These are phyloP conservation scores for Hexactinellida sp. DNA, from an alignment of 37 sponge, comb jelly and placozoan species.

Conservation along the genomic window DNA sequence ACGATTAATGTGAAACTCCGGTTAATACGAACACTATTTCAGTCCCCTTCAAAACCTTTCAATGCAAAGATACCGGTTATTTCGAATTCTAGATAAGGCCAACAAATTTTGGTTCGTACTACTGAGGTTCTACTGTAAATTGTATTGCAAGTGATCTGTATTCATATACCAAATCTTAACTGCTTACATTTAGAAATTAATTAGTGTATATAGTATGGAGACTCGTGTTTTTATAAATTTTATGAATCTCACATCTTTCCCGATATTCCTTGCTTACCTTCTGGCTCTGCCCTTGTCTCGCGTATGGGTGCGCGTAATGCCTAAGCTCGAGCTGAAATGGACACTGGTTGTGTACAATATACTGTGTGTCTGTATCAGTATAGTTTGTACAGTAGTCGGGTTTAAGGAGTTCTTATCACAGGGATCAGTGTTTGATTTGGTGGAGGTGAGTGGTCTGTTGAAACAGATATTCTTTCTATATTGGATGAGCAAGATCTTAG, in stretches of 20 bases:
- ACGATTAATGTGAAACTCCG: no score
- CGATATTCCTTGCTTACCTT: slow-evolving; percentile 34
- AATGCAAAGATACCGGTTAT: no score
- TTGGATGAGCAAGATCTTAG: slow-evolving; percentile 42
- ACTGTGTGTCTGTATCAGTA: slow-evolving; percentile 33
- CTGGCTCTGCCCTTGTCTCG: slow-evolving; percentile 18
- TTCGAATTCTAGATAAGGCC: no score
- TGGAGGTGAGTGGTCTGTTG: background rate
- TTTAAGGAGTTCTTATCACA: slow-evolving; percentile 20
- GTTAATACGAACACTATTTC: no score
- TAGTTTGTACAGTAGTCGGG: slow-evolving; percentile 19
- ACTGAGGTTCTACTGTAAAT: no score
- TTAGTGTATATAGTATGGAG: background rate
- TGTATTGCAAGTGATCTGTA: no score
- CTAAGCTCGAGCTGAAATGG: slow-evolving; percentile 24
- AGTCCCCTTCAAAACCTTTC: no score
- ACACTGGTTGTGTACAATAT: slow-evolving; percentile 46
- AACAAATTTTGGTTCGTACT: no score
- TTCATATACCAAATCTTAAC: no score
- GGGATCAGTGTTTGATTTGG: background rate
- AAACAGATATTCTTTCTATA: slow-evolving; percentile 33
- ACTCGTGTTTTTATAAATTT: slow-evolving; percentile 15
- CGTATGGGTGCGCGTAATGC: slow-evolving; percentile 24
- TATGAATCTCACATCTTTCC: slow-evolving; percentile 26
- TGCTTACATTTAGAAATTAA: no score